Evolutionary conservation across 2,113 vertebrate genomes (phyloP), one percentile per base, ranked within the genome.

Genomic region (Thymallus thymallus): DNA sequence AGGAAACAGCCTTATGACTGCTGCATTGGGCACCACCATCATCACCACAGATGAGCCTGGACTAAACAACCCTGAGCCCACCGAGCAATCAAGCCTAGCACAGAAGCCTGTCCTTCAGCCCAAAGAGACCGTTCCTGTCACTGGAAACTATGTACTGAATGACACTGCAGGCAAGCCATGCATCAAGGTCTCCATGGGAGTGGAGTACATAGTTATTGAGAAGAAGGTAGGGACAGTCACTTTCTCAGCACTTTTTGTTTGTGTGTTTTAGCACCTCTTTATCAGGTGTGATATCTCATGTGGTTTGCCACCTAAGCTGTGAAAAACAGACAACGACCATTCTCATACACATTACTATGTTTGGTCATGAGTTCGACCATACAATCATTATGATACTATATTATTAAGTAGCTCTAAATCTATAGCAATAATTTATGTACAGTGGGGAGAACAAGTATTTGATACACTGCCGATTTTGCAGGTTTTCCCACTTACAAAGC

Each of bases 151-250:
- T 75, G 76, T 6, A 0, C 0, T 96, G 5, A 87, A 70, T 0
- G 76, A 70, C 26, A 29, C 0, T 4, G 67, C 1, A 0, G 90
- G 92, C 6, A 92, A 79, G 29, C 1, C 13, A 1, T 98, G 96
- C 23, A 74, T 96, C 80, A 94, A 90, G 88, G 91, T 86, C 0
- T 79, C 84, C 2, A 85, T 95, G 90, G 96, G 96, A 13, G 86
- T 92, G 64, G 81, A 94, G 16, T 92, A 92, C 86, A 80, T 91
- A 0, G 69, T 92, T 81, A 88, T 29, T 10, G 86, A 89, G 1
- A 79, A 82, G 0, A 79, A 90, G 73, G 90, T 94, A 64, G 41
- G 55, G 20, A 9, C 32, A 75, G 70, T 5, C 35, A 80, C 46
- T 24, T 16, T 23, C 45, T 83, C 78, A 82, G 78, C 23, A 26